Evolutionary conservation across 2,797 vertebrate species (phyloP), one percentile per base, ranked within the genome.

Genomic region (Malacoctenus gilli): DNA sequence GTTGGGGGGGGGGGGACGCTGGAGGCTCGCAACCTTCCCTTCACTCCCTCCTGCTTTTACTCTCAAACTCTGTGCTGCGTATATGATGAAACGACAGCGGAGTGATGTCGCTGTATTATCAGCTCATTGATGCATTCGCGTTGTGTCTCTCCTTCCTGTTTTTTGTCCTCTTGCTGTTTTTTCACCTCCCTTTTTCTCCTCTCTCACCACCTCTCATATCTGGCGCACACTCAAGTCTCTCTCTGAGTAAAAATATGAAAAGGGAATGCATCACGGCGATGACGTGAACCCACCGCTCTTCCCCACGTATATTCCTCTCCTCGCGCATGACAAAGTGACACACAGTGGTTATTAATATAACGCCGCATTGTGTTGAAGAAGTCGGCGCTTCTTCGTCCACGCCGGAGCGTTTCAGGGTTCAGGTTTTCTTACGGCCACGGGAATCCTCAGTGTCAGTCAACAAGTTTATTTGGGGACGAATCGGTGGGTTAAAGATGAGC

Each of bases 141-240:
- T 40, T 44, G 50, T 61, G 3, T 10, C 25, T 28, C 6, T 28
- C 9, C 9, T 4, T 28, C 9, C 5, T 28, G 3, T 41, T 31
- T 36, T 43, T 57, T 71, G 75, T 75, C 52, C 75, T 81, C 39
- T 42, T 22, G 12, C 30, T 53, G 21, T 37, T 18, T 19, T 46
- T 9, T 44, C 41, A 60, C 61, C 57, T 53, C 72, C 52, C 77
- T 78, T 76, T 41, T 41, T 49, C 48, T 52, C 15, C 41, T 65
- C 51, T 37, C 35, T 54, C 68, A 51, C 60, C 71, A 72, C 63
- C 47, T 77, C 47, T 74, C 61, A 67, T 75, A 78, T 77, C 59
- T 83, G 80, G 61, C 66, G 43, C 61, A 64, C 48, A 55, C 35
- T 53, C 53, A 50, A 68, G 54, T 56, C 66, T 53, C 46, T 23